phyloP scores from a whole-genome alignment of 2,888 invertebrate species.

The Drosophila tanythrix region DNA sequence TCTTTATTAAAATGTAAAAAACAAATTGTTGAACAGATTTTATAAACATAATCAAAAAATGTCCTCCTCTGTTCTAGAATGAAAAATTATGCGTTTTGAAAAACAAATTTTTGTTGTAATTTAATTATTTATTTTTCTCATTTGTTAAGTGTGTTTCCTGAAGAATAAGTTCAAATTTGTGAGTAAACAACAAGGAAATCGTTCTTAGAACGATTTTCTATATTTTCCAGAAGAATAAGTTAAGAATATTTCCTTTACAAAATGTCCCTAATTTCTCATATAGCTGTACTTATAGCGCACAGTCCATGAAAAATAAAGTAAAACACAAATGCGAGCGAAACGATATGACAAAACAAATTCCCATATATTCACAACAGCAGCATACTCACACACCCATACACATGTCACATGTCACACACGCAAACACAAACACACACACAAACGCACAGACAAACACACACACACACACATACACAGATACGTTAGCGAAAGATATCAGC shows the following conservation, averaged over 20 bases:
- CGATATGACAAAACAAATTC: conserved; percentile 82
- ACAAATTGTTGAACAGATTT: not conserved
- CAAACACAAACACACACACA: conserved; percentile 32
- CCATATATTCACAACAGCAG: conserved; percentile 75
- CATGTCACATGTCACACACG: conserved; percentile 22
- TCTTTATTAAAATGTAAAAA: not conserved
- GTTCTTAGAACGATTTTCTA: not conserved
- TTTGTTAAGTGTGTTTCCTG: not conserved
- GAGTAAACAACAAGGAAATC: not conserved
- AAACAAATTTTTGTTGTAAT: accelerated
- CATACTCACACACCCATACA: conserved; percentile 22
- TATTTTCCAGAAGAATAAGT: not conserved
- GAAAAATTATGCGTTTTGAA: not conserved
- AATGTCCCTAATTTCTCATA: not conserved
- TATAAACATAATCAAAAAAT: not conserved
- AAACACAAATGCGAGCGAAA: conserved; percentile 44
- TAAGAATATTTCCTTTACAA: not conserved
- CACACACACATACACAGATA: conserved; percentile 31
- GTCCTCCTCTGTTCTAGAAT: not conserved
- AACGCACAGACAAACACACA: conserved; percentile 15
- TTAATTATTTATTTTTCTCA: not conserved
- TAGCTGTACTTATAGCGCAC: conserved; percentile 9
- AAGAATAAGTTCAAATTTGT: not conserved
- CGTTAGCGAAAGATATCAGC: conserved; percentile 63
- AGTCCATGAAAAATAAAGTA: conserved; percentile 19